phyloP scores from a whole-genome alignment of 2,888 invertebrate species.

The Drosophila antonietae region DNA sequence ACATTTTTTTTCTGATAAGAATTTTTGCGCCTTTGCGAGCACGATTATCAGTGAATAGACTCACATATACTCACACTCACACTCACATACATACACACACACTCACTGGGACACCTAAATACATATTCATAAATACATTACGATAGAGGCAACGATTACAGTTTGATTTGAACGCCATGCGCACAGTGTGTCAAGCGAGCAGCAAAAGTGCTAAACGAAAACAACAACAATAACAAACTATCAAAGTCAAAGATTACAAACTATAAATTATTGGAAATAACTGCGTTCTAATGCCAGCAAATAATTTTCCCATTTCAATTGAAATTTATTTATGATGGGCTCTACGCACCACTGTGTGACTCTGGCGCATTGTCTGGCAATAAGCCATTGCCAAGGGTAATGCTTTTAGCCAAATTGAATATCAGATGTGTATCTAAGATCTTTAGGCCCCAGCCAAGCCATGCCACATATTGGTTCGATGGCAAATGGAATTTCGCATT shows the following conservation, averaged over 20 bases:
- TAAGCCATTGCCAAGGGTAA: conserved; percentile 28
- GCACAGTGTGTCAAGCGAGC: conserved; percentile 48
- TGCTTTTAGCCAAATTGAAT: conserved; percentile 35
- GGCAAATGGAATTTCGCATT: neutral
- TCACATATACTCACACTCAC: conserved; percentile 8
- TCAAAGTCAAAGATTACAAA: neutral
- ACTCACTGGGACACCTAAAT: conserved; percentile 15
- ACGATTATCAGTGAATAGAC: conserved; percentile 39
- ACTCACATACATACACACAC: neutral
- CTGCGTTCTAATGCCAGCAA: neutral
- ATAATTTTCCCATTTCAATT: neutral
- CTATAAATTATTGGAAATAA: neutral
- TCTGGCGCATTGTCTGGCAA: neutral
- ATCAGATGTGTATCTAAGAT: conserved; percentile 15
- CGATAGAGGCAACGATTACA: conserved; percentile 63
- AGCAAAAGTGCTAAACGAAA: neutral
- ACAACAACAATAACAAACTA: neutral
- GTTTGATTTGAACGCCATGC: conserved; percentile 53
- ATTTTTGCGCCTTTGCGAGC: conserved; percentile 36
- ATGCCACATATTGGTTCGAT: neutral
- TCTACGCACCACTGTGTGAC: conserved; percentile 28
- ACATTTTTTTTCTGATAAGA: conserved; percentile 43
- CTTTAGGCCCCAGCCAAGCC: conserved; percentile 6
- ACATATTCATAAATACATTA: conserved; percentile 65
- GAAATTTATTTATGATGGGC: no score